phyloP scores from a whole-genome alignment of 2,888 invertebrate species.

The Dicyrtoma fusca region DNA sequence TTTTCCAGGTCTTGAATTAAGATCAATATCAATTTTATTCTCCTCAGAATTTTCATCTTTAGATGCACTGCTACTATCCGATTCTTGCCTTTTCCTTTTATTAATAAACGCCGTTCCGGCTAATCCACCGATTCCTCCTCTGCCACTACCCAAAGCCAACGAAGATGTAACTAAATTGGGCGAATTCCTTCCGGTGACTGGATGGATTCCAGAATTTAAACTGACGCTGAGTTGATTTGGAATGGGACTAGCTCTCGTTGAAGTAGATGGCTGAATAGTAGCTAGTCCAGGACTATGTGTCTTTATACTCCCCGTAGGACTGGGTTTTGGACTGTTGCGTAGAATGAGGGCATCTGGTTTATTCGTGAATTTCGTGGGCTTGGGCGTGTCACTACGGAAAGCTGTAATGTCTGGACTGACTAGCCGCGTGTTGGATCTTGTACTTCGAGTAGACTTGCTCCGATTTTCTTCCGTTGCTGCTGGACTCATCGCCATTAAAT shows the following conservation, averaged over 20 bases:
- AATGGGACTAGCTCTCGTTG: constrained; percentile 37
- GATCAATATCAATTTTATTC: constrained; percentile 55
- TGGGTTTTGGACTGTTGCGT: constrained; percentile 56
- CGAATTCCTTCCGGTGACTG: constrained; percentile 32
- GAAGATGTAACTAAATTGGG: constrained; percentile 13
- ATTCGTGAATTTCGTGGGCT: constrained; percentile 44
- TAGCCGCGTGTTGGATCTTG: constrained; percentile 59
- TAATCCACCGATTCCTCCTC: constrained; percentile 1
- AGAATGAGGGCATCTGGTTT: constrained; percentile 45
- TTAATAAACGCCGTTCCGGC: constrained; percentile 33
- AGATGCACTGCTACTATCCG: constrained; percentile 73
- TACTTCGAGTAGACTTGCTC: constrained; percentile 58
- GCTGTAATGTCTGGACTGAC: constrained; percentile 58
- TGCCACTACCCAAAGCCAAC: not conserved
- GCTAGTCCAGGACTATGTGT: constrained; percentile 34
- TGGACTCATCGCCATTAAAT: constrained; percentile 57
- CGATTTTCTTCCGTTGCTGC: constrained; percentile 59
- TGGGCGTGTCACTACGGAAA: constrained; percentile 52
- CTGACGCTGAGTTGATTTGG: constrained; percentile 16
- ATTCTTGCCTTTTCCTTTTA: constrained; percentile 78
- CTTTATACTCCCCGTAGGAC: constrained; percentile 51
- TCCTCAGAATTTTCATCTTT: constrained; percentile 64
- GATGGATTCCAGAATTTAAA: constrained; percentile 6
- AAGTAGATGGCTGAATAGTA: constrained; percentile 22
- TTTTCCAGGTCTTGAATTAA: constrained; percentile 63